phyloP scores from a whole-genome alignment of 2,113 vertebrate genomes.

The Melanostigma gelatinosum region DNA sequence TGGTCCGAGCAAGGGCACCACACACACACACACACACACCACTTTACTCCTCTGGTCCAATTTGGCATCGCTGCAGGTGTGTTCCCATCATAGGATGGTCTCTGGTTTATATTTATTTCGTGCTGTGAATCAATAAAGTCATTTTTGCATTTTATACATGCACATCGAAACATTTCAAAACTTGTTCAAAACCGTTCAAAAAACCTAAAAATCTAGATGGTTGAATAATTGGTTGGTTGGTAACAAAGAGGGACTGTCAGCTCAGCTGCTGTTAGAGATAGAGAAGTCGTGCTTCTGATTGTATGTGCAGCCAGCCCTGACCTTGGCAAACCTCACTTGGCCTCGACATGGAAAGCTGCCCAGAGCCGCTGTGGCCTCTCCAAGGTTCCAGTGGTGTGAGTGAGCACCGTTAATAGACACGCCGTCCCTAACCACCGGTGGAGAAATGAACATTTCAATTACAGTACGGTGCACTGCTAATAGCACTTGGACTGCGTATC shows the following conservation, averaged over 20 bases:
- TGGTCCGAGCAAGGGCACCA: neutral
- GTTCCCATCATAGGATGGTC: neutral
- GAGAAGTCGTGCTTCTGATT: slow-evolving; percentile 49
- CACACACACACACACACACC: too few species aligned
- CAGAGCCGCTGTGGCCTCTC: slow-evolving; percentile 54
- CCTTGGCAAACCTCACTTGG: slow-evolving; percentile 56
- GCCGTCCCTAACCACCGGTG: slow-evolving; percentile 58
- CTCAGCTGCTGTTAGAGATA: slow-evolving; percentile 18
- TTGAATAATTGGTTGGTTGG: slow-evolving; percentile 9
- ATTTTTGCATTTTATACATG: neutral
- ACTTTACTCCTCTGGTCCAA: neutral
- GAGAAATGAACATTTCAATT: slow-evolving; percentile 74
- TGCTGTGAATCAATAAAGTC: neutral
- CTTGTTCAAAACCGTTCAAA: neutral
- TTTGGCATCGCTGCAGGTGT: neutral
- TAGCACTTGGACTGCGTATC: slow-evolving; percentile 49
- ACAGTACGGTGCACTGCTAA: slow-evolving; percentile 69
- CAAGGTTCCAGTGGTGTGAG: slow-evolving; percentile 61
- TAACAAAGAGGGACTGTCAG: slow-evolving; percentile 11
- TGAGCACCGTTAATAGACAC: slow-evolving; percentile 63
- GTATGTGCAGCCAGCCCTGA: slow-evolving; percentile 51
- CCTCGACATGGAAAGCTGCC: slow-evolving; percentile 47
- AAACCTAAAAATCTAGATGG: neutral
- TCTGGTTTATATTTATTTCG: neutral
- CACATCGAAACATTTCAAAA: neutral